Evolutionary conservation across 2,888 invertebrate species (phyloP).

Genomic region (Pocota personata): DNA sequence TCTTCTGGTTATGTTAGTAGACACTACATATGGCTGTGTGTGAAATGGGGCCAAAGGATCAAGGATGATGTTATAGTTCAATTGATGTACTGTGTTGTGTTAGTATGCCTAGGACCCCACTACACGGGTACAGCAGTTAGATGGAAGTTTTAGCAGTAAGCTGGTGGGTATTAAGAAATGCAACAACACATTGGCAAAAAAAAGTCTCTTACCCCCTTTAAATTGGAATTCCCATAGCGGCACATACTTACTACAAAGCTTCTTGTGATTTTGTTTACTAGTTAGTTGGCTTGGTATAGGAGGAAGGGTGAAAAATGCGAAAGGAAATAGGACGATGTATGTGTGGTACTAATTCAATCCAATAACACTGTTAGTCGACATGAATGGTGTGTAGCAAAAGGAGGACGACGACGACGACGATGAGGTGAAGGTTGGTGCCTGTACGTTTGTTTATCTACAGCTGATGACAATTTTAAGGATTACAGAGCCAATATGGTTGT

Average conservation of each 20-base stretch:
- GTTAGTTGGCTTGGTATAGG: neutral
- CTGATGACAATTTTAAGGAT: conserved; percentile 71
- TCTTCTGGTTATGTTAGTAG: conserved; percentile 52
- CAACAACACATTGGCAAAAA: conserved; percentile 41
- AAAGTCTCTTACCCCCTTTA: conserved; percentile 12
- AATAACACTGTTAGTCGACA: conserved; percentile 44
- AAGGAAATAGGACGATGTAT: neutral
- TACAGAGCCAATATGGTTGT: conserved; percentile 61
- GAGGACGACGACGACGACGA: neutral
- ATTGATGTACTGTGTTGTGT: conserved; percentile 59
- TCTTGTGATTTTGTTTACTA: conserved; percentile 57
- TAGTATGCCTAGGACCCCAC: conserved; percentile 23
- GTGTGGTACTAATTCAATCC: conserved; percentile 44
- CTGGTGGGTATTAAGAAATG: conserved; percentile 61
- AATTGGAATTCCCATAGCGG: conserved; percentile 21
- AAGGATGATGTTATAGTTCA: conserved; percentile 63
- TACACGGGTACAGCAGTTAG: conserved; percentile 14
- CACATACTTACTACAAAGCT: conserved; percentile 35
- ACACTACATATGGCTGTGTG: conserved; percentile 24
- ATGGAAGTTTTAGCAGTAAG: conserved; percentile 49
- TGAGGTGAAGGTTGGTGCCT: conserved; percentile 16
- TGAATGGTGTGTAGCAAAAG: neutral
- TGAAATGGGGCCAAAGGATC: conserved; percentile 63
- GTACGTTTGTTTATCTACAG: conserved; percentile 64
- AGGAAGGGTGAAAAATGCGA: neutral